phyloP scores from a whole-genome alignment of 1,140 invertebrate genomes.

The Drosophila baimaii region DNA sequence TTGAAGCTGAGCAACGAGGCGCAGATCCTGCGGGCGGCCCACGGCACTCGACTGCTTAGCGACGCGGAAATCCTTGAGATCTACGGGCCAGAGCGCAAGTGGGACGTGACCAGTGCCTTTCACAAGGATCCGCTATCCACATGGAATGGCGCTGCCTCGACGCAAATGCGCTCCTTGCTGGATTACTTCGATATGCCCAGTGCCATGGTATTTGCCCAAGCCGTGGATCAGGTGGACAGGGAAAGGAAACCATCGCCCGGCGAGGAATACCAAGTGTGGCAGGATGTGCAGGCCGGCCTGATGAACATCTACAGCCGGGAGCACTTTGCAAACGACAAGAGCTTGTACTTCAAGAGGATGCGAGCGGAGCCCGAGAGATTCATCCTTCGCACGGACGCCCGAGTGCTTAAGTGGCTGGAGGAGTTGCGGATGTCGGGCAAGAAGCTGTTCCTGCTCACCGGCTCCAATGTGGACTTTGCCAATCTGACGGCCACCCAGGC shows the following conservation, averaged over 20 bases:
- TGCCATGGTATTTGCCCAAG: slow-evolving; percentile 88
- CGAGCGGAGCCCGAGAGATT: slow-evolving; percentile 88
- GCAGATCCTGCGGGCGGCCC: slow-evolving; percentile 87
- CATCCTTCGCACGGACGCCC: slow-evolving; percentile 86
- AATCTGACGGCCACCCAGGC: slow-evolving; percentile 87
- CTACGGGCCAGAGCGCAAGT: slow-evolving; percentile 87
- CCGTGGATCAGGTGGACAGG: slow-evolving; percentile 89
- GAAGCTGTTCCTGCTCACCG: slow-evolving; percentile 90
- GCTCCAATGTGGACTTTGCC: slow-evolving; percentile 91
- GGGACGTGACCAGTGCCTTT: slow-evolving; percentile 86
- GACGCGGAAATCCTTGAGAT: slow-evolving; percentile 86
- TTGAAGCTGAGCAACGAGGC: slow-evolving; percentile 88
- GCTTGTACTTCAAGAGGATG: slow-evolving; percentile 87
- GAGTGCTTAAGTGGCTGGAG: slow-evolving; percentile 88
- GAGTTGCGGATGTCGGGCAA: slow-evolving; percentile 85
- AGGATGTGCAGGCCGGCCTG: slow-evolving; percentile 88
- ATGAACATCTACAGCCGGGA: slow-evolving; percentile 87
- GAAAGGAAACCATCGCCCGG: background rate
- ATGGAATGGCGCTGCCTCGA: slow-evolving; percentile 87
- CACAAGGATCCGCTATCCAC: slow-evolving; percentile 86
- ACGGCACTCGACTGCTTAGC: slow-evolving; percentile 88
- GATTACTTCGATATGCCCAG: slow-evolving; percentile 92
- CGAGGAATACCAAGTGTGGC: slow-evolving; percentile 87
- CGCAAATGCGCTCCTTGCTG: slow-evolving; percentile 88
- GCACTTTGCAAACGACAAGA: slow-evolving; percentile 86